A percentile compares a stretch with the other conserved stretches of the same genome.
These are phyloP conservation scores for Macropis europaea DNA, from an alignment of 2,888 invertebrate species.

Conservation along the genomic window DNA sequence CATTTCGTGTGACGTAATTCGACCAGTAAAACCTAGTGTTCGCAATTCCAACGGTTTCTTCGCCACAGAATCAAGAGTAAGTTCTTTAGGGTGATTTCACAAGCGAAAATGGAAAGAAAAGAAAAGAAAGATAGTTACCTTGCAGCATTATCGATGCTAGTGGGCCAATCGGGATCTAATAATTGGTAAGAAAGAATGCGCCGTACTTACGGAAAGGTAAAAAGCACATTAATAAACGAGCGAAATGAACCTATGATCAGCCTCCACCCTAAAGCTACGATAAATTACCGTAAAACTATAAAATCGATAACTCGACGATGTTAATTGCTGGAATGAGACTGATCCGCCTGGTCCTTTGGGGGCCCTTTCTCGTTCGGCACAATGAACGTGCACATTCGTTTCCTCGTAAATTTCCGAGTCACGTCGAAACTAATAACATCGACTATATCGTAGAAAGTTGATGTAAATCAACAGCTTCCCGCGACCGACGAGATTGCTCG, in stretches of 20 bases:
- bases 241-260: slow-evolving; percentile 36
- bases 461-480: slow-evolving; percentile 63
- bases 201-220: slow-evolving; percentile 45
- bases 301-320: slow-evolving; percentile 59
- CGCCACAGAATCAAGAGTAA: not conserved
- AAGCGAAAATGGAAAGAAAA: slow-evolving; percentile 50
- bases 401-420: slow-evolving; percentile 39
- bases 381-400: slow-evolving; percentile 56
- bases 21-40: not conserved
- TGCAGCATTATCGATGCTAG: slow-evolving; percentile 47
- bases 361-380: slow-evolving; percentile 31
- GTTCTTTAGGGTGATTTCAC: slow-evolving; percentile 37
- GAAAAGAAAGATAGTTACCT: slow-evolving; percentile 53
- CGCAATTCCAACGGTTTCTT: not conserved
- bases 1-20: not conserved
- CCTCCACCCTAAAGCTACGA: slow-evolving; percentile 54
- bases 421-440: slow-evolving; percentile 56
- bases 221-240: slow-evolving; percentile 58
- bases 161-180: slow-evolving; percentile 54
- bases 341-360: slow-evolving; percentile 49
- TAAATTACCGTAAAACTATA: slow-evolving; percentile 63
- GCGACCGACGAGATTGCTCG: slow-evolving; percentile 11
- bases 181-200: slow-evolving; percentile 70
- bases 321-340: slow-evolving; percentile 67
- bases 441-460: slow-evolving; percentile 64